phyloP scores from a whole-genome alignment of 2,888 invertebrate species.

The Hirtodrosophila confusa region DNA sequence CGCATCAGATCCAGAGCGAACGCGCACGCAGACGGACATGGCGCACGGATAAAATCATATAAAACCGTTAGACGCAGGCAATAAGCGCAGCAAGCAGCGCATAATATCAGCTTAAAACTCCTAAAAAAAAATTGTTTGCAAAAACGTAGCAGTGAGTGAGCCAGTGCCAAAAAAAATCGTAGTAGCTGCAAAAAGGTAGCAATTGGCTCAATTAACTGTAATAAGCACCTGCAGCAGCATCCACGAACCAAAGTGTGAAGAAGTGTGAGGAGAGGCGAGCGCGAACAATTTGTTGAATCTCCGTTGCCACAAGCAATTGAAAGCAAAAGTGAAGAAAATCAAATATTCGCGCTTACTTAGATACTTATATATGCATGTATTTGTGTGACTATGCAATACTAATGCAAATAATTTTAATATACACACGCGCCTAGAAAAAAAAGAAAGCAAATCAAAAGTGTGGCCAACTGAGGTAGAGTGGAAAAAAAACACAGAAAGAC shows the following conservation, averaged over 20 bases:
- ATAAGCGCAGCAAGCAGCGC: conserved; percentile 16
- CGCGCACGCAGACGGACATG: conserved; percentile 78
- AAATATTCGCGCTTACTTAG: conserved; percentile 14
- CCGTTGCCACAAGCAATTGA: conserved; percentile 36
- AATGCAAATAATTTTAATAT: conserved; percentile 60
- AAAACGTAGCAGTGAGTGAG: conserved; percentile 22
- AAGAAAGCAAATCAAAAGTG: conserved; percentile 44
- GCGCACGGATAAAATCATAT: conserved; percentile 67
- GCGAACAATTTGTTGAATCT: conserved; percentile 77
- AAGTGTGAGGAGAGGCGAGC: conserved; percentile 40
- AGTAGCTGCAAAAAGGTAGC: conserved; percentile 34
- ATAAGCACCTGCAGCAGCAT: conserved; percentile 43
- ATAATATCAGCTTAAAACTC: conserved; percentile 19
- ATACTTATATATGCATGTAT: conserved; percentile 16
- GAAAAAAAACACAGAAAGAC: conserved; percentile 46
- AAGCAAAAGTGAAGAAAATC: conserved; percentile 69
- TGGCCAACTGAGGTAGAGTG: conserved; percentile 47
- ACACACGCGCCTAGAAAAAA: conserved; percentile 37
- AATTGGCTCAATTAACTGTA: conserved; percentile 69
- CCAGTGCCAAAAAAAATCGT: conserved; percentile 15
- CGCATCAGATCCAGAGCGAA: conserved; percentile 73
- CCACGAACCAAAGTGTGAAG: conserved; percentile 29
- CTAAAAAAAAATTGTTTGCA: conserved; percentile 22
- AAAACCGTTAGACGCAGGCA: conserved; percentile 21
- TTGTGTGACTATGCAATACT: conserved; percentile 50